Percentiles rank a stretch among this genome's conserved stretches.
phyloP scores from a whole-genome alignment of 2,888 invertebrate genomes.

The Chrysomela aeneicollis region DNA sequence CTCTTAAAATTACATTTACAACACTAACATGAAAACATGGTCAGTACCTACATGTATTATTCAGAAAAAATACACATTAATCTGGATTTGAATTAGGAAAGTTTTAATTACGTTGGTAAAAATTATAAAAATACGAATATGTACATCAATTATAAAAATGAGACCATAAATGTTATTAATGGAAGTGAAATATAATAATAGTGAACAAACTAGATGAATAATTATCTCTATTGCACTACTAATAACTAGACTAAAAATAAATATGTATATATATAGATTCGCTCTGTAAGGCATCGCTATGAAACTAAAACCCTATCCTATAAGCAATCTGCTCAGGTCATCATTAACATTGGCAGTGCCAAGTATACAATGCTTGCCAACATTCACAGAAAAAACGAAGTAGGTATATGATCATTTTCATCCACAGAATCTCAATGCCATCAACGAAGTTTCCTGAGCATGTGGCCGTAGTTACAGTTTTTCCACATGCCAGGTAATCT shows the following conservation, averaged over 20 bases:
- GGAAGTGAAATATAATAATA: constrained; percentile 27
- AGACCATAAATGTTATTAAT: constrained; percentile 38
- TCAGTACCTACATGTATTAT: constrained; percentile 32
- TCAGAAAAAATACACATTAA: constrained; percentile 38
- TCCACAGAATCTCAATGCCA: constrained; percentile 17
- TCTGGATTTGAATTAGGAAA: constrained; percentile 32
- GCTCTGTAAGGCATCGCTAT: constrained; percentile 46
- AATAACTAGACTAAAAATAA: constrained; percentile 47
- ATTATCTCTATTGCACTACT: constrained; percentile 45
- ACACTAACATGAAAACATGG: constrained; percentile 36
- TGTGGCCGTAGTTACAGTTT: not conserved
- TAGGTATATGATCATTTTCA: constrained; percentile 28
- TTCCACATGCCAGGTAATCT: not conserved
- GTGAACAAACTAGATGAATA: constrained; percentile 23
- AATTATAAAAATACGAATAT: constrained; percentile 44
- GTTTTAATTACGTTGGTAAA: constrained; percentile 40
- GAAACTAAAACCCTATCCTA: constrained; percentile 38
- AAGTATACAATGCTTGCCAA: constrained; percentile 33
- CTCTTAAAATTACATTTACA: constrained; percentile 36
- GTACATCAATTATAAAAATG: constrained; percentile 43
- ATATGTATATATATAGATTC: constrained; percentile 37
- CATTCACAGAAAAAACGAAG: constrained; percentile 18
- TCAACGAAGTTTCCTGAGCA: not conserved
- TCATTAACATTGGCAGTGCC: constrained; percentile 40
- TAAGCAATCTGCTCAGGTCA: constrained; percentile 43